Evolutionary conservation across 2,888 invertebrate genomes (phyloP).

Genomic region (Agrochola macilenta): DNA sequence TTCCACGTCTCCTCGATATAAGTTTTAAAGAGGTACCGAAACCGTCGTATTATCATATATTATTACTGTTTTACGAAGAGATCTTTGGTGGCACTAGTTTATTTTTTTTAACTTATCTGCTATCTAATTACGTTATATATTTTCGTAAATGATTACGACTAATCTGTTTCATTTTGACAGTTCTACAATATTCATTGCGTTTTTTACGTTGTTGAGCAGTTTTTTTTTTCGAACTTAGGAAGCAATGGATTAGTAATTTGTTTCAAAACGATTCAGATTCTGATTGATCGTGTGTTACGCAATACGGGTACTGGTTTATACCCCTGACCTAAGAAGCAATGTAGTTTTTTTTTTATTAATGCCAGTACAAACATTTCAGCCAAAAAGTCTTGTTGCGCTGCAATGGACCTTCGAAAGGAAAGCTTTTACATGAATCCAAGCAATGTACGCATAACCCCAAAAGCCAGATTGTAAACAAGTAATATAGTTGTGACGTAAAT

Average conservation of each 20-base stretch:
- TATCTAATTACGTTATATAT: too few relatives aligned
- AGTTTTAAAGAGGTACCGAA: not conserved
- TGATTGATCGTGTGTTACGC: too few relatives aligned
- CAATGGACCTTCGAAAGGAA: not conserved
- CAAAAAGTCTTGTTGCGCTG: not conserved
- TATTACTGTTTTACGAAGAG: not conserved
- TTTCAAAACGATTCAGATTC: too few relatives aligned
- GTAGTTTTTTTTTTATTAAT: too few relatives aligned
- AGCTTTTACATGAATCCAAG: slow-evolving; percentile 4
- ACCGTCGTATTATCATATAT: not conserved
- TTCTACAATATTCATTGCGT: too few relatives aligned
- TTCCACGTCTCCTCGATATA: not conserved
- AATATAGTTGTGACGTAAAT: slow-evolving; percentile 46
- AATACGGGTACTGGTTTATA: not conserved
- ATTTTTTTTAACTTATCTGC: not conserved
- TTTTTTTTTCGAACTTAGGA: too few relatives aligned
- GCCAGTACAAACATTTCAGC: not conserved
- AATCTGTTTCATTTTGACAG: too few relatives aligned
- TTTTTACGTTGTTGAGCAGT: too few relatives aligned
- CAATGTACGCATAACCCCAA: not conserved
- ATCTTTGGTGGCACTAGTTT: not conserved
- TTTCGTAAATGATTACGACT: too few relatives aligned
- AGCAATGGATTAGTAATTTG: too few relatives aligned
- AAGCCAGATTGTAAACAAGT: slow-evolving; percentile 22
- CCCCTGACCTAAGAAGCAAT: not conserved